Evolutionary conservation across 2,113 vertebrate genomes (phyloP), one percentile per base, ranked within the genome.

Genomic region (Oryzias curvinotus): DNA sequence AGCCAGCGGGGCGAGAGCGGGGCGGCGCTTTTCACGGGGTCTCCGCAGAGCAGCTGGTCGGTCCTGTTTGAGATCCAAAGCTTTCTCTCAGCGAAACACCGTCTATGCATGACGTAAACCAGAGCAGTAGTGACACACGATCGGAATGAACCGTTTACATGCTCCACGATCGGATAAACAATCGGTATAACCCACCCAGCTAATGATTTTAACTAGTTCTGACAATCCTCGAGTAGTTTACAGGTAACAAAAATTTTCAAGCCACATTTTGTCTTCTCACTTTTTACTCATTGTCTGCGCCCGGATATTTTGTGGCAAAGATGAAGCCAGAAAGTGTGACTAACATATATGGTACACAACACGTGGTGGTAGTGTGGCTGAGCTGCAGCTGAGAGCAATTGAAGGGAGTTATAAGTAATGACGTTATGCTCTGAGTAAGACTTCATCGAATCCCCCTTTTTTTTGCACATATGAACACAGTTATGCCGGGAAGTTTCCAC

Each of bases 221-320:
- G 47, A 48, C 16, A 48, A 8, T 18, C 19, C 4, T 10, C 0
- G 16, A n/a, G 16, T 16, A 47, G 14, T n/a, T 47, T 47, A 19
- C 47, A 12, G 18, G 18, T 19, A 48, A 12, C n/a, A 19, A 19
- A 19, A 48, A 48, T 8, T 19, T n/a, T 19, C 19, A 10, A 4
- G n/a, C 12, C 18, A 48, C 19, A 10, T 18, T 19, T 18, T 48
- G 2, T 28, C 17, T 48, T 36, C 43, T 71, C 1, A 43, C 45
- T 6, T 17, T 46, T 26, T 43, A 65, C 54, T 82, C 69, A 71
- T 25, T 19, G 54, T 68, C 71, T 78, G 47, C 16, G 21, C 56
- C 30, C 49, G 52, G 10, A 28, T 18, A 13, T 14, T 23, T 65
- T 72, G 44, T 56, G 52, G 65, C 54, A 19, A 58, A 36, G 0